Conservation (phyloP, 2,888 invertebrate genomes). For the Podabrus alpinus region DNA sequence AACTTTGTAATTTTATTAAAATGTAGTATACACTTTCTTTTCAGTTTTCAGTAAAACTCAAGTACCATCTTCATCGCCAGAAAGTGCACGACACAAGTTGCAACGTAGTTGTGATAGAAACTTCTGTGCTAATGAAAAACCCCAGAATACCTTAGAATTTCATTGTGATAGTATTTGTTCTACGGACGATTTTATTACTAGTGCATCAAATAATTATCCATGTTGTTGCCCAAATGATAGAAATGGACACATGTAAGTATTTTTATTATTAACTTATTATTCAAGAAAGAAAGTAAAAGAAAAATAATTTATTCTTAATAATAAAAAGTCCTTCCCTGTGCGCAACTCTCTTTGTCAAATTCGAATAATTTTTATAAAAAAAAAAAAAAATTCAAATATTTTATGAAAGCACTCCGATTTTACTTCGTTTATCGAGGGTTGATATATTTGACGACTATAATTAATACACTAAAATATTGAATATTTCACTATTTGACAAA, state of each 20-base stretch:
- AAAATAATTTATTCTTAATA: neutral
- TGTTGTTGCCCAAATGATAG: constrained; percentile 60
- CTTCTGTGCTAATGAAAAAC: constrained; percentile 37
- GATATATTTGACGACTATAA: neutral
- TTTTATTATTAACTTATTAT: neutral
- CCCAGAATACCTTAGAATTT: constrained; percentile 54
- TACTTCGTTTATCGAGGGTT: neutral
- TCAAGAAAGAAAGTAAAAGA: neutral
- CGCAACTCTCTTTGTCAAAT: too few species aligned
- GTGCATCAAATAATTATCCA: constrained; percentile 57
- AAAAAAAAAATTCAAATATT: neutral
- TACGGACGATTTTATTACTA: constrained; percentile 43
- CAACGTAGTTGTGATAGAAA: constrained; percentile 54
- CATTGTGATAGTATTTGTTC: constrained; percentile 45
- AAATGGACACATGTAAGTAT: constrained; percentile 57
- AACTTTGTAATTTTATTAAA: neutral
- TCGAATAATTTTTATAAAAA: too few species aligned
- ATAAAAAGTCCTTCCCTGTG: too few species aligned
- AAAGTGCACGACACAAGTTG: constrained; percentile 42
- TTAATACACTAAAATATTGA: neutral
- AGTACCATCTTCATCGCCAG: constrained; percentile 36
- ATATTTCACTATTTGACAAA: neutral
- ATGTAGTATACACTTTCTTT: constrained; percentile 11
- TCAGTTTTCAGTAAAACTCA: constrained; percentile 33
- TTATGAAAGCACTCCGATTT: neutral